phyloP scores from a whole-genome alignment of 2,888 invertebrate species.

The Eudasyphora cyanicolor region DNA sequence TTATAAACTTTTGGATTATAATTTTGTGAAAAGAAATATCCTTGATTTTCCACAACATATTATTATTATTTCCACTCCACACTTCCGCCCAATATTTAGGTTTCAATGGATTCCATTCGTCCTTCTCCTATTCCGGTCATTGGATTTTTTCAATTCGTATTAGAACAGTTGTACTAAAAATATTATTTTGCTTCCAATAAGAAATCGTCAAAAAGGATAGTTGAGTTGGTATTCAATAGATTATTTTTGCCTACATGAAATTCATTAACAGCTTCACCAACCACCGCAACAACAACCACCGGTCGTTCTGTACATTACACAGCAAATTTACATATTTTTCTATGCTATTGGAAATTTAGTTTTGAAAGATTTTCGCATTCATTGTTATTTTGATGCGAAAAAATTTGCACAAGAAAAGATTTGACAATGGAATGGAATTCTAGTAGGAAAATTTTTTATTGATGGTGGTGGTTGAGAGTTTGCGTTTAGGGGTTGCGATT shows the following conservation, averaged over 20 bases:
- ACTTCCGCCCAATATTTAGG: too few species aligned
- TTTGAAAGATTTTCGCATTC: conserved; percentile 1
- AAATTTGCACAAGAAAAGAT: conserved; percentile 3
- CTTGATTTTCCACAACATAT: too few species aligned
- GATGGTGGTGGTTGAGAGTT: not conserved
- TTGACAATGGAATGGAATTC: not conserved
- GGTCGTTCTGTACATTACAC: not conserved
- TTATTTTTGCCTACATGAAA: not conserved
- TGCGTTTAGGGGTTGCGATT: not conserved
- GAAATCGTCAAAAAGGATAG: too few species aligned
- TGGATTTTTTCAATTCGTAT: too few species aligned
- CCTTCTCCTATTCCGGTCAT: too few species aligned
- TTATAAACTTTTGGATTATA: too few species aligned
- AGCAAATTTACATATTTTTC: conserved; percentile 33
- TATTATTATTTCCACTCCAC: too few species aligned
- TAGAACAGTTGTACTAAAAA: too few species aligned
- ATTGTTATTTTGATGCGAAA: not conserved
- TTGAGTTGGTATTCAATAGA: not conserved
- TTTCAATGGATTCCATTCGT: too few species aligned
- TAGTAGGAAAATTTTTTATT: not conserved
- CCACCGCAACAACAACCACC: not conserved
- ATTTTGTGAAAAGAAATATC: too few species aligned
- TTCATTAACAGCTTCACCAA: not conserved
- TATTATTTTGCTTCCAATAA: too few species aligned
- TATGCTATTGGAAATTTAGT: conserved; percentile 3